Conservation (phyloP, 2,113 vertebrate species). For the Gopherus flavomarginatus region DNA sequence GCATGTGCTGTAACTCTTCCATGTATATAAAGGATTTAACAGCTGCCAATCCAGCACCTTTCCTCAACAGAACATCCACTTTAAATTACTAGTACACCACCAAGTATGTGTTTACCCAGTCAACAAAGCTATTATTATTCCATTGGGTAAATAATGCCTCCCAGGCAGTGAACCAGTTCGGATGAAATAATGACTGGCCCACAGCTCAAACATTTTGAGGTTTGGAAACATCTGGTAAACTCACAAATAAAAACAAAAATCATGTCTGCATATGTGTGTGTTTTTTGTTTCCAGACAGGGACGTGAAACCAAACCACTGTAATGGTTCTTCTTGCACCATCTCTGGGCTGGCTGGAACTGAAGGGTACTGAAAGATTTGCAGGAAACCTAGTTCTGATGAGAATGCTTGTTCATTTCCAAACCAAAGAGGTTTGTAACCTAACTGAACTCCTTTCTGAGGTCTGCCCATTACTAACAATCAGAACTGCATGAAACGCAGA, state of each 20-base stretch:
- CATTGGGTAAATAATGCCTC: background rate
- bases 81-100: background rate
- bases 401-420: conserved; percentile 4
- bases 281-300: background rate
- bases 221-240: background rate
- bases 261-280: background rate
- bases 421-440: background rate
- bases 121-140: background rate
- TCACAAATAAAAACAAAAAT: background rate
- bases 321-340: background rate
- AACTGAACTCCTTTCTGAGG: conserved; percentile 5
- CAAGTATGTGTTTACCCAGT: background rate
- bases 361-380: background rate
- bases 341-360: background rate
- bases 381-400: conserved; percentile 23
- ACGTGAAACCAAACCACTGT: background rate
- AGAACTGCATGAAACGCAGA: conserved; percentile 2
- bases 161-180: background rate
- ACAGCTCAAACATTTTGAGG: background rate
- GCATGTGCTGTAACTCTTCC: background rate
- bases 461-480: background rate
- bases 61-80: background rate
- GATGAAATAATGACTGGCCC: background rate
- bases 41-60: background rate
- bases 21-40: background rate